These are phyloP conservation scores for Ptyas mucosa DNA, from an alignment of 2,113 vertebrate genomes.

Conservation along the genomic window DNA sequence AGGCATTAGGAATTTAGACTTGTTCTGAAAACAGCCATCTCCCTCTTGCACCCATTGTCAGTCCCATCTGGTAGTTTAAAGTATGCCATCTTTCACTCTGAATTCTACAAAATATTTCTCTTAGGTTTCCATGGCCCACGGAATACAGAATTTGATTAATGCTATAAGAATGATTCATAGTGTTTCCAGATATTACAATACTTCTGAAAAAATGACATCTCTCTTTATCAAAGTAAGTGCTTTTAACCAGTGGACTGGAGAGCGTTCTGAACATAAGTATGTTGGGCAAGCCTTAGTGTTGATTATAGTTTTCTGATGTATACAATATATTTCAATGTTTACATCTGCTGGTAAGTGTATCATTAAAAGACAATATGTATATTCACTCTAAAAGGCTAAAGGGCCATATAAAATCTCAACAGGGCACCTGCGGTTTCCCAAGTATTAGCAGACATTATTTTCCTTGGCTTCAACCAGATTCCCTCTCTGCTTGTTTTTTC, in stretches of 20 bases:
- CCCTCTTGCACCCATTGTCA: background rate
- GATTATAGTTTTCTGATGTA: background rate
- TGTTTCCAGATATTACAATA: slow-evolving; percentile 79
- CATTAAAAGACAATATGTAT: background rate
- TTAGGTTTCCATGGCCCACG: slow-evolving; percentile 76
- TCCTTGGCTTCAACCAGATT: background rate
- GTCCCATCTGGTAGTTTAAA: background rate
- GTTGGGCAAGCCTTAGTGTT: background rate
- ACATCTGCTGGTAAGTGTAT: background rate
- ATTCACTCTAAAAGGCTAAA: background rate
- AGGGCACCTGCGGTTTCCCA: background rate
- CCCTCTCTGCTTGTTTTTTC: background rate
- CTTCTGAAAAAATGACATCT: slow-evolving; percentile 77
- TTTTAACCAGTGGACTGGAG: background rate
- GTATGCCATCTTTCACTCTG: background rate
- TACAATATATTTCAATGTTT: background rate
- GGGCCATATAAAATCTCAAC: background rate
- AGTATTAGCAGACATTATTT: background rate
- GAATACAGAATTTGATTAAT: slow-evolving; percentile 78
- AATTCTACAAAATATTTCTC: slow-evolving; percentile 44
- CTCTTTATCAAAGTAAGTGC: slow-evolving; percentile 78
- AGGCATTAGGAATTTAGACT: background rate
- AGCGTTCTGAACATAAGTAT: background rate
- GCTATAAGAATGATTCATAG: slow-evolving; percentile 76
- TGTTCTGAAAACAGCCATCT: background rate